Base-by-base conservation (phyloP, 2,888 invertebrate genomes). In the Kuschelorhynchus macadamiae region DNA sequence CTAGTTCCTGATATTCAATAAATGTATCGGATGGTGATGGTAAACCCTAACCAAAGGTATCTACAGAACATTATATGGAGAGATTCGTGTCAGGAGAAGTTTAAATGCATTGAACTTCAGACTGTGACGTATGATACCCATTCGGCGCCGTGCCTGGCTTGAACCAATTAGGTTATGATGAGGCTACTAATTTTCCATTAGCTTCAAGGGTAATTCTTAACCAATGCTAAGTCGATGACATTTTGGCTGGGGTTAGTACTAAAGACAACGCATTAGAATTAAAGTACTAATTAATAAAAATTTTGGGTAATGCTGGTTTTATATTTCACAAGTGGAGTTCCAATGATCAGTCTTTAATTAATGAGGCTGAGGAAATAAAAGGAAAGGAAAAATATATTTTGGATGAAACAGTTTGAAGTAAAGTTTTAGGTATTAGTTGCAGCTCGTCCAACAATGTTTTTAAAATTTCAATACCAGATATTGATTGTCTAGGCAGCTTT, bases 111-210 rank as follows among this genome's bases (percentile, higher is more conserved):
- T n/a, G 63, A 71, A 46, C 42, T 73, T 1, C 14, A 30, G 36
- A 72, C 71, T 1, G 62, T 73, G 0, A 69, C 72, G 7, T 73
- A 71, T 33, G 73, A 71, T 14, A 72, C 69, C 9, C 66, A 59
- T 36, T 33, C 33, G 17, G 67, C 67, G 12, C 70, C 71, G 3
- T 70, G 18, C 53, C 14, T 67, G 2, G 20, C 36, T 39, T 9
- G 50, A 71, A n/a, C 17, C 5, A 32, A 32, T 32, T 70, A n/a
- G 70, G 63, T 9, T 1, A 59, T 5, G 9, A n/a, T n/a, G 2
- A 59, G 9, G 61, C 21, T 25, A 60, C 55, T 20, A 49, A 20
- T 18, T 67, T n/a, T 47, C 63, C 67, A 5, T 18, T 63, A n/a
- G 67, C 63, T 14, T 7, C 57, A 4, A 12, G 57, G 4, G 39